A percentile compares a stretch with the other conserved stretches of the same genome.
phyloP scores from a whole-genome alignment of 2,888 invertebrate genomes.

The Venustoraphidia nigricollis region DNA sequence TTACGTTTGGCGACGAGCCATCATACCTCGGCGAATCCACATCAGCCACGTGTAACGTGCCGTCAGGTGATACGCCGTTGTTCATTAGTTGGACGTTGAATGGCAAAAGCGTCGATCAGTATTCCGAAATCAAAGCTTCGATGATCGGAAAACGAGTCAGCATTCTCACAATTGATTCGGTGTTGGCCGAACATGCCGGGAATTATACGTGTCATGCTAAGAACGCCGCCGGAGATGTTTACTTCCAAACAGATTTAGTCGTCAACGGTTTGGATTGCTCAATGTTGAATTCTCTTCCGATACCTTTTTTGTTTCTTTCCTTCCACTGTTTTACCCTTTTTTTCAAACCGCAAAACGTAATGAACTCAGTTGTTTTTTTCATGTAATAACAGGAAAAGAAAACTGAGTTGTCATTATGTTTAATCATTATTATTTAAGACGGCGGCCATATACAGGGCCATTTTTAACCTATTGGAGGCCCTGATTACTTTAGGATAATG shows the following conservation, averaged over 20 bases:
- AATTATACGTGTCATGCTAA: conserved; percentile 61
- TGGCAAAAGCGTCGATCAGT: conserved; percentile 31
- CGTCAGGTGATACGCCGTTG: conserved; percentile 56
- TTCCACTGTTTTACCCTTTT: background rate
- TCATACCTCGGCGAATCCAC: conserved; percentile 43
- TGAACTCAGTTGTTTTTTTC: too few species aligned
- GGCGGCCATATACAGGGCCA: too few species aligned
- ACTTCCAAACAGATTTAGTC: conserved; percentile 50
- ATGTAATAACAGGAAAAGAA: too few species aligned
- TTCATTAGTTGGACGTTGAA: conserved; percentile 59
- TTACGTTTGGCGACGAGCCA: conserved; percentile 42
- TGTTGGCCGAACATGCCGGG: conserved; percentile 52
- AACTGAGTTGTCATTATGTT: too few species aligned
- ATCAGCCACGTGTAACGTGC: conserved; percentile 40
- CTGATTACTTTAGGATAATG: too few species aligned
- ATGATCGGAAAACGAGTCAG: conserved; percentile 33
- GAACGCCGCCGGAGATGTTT: conserved; percentile 54
- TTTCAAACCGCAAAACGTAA: background rate
- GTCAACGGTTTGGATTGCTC: conserved; percentile 47
- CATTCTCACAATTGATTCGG: conserved; percentile 49
- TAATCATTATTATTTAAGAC: too few species aligned
- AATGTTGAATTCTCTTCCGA: conserved; percentile 3
- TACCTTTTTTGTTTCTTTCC: conserved; percentile 1
- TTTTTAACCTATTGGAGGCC: too few species aligned
- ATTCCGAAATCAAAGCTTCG: conserved; percentile 35